These are phyloP conservation scores for Oxycera nigricornis DNA, from an alignment of 2,888 invertebrate species.

Conservation along the genomic window DNA sequence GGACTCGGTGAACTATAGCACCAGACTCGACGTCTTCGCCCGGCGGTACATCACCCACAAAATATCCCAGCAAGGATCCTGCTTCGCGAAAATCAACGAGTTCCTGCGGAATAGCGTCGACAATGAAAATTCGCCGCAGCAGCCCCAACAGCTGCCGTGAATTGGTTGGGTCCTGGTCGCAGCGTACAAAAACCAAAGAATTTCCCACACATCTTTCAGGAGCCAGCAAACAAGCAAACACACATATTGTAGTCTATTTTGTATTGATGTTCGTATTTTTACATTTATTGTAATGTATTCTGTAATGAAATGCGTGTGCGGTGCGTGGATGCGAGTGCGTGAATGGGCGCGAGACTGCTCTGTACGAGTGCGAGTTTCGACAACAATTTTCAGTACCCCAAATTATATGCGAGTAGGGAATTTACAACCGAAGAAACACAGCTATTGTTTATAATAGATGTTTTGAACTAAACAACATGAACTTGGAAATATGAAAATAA, in stretches of 20 bases:
- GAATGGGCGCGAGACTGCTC: background rate
- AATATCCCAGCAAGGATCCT: constrained; percentile 35
- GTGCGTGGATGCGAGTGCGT: background rate
- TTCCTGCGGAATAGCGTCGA: background rate
- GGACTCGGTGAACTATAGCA: constrained; percentile 11
- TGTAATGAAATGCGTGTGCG: background rate
- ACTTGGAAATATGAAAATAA: background rate
- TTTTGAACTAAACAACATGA: constrained; percentile 11
- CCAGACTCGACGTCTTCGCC: constrained; percentile 28
- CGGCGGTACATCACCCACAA: constrained; percentile 6
- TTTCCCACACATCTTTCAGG: background rate
- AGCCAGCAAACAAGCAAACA: background rate
- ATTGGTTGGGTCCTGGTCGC: background rate
- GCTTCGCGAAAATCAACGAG: constrained; percentile 21
- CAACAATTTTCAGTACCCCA: background rate
- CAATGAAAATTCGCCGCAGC: background rate
- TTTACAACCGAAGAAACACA: background rate
- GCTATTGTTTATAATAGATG: constrained; percentile 27
- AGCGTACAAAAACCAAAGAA: background rate
- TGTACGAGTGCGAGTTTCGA: background rate
- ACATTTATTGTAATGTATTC: background rate
- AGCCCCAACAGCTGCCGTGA: constrained; percentile 8
- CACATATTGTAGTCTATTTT: constrained; percentile 26
- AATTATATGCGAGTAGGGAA: background rate
- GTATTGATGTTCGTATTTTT: constrained; percentile 27